Conservation (phyloP, 2,888 invertebrate species). For the Lamellibrachia satsuma region DNA sequence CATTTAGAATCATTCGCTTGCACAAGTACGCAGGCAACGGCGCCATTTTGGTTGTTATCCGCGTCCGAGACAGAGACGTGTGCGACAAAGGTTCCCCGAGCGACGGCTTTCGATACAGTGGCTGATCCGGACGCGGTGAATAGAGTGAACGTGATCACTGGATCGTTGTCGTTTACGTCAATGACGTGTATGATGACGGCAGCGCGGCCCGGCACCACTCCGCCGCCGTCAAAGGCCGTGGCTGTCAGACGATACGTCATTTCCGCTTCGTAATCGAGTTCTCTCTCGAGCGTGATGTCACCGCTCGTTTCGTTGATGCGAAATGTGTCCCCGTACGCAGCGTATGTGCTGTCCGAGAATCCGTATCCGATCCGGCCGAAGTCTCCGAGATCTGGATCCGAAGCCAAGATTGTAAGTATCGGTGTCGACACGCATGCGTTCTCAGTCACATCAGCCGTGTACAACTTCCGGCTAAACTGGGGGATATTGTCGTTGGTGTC, state of each 20-base stretch:
- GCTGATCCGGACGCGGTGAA: not conserved
- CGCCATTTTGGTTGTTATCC: not conserved
- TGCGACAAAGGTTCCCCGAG: not conserved
- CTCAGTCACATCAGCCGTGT: not conserved
- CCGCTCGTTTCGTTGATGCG: not conserved
- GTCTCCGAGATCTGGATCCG: not conserved
- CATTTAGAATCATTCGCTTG: not conserved
- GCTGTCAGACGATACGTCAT: conserved; percentile 4
- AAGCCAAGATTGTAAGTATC: not conserved
- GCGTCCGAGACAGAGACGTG: conserved; percentile 17
- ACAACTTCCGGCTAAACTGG: not conserved
- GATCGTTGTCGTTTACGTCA: conserved; percentile 22
- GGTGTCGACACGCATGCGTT: not conserved
- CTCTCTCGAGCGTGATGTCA: not conserved
- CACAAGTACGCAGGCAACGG: not conserved
- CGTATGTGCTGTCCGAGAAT: not conserved
- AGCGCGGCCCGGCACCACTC: not conserved
- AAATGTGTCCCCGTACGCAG: not conserved
- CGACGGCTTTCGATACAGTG: conserved; percentile 17
- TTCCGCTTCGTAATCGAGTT: not conserved
- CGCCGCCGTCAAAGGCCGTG: not conserved
- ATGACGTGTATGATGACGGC: conserved; percentile 17
- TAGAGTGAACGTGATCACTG: conserved; percentile 18
- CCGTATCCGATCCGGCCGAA: not conserved
- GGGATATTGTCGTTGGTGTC: not conserved